These are phyloP conservation scores for Morbakka virulenta DNA, from an alignment of 30 jellyfish, hydroid and myxozoan genomes.

Conservation along the genomic window DNA sequence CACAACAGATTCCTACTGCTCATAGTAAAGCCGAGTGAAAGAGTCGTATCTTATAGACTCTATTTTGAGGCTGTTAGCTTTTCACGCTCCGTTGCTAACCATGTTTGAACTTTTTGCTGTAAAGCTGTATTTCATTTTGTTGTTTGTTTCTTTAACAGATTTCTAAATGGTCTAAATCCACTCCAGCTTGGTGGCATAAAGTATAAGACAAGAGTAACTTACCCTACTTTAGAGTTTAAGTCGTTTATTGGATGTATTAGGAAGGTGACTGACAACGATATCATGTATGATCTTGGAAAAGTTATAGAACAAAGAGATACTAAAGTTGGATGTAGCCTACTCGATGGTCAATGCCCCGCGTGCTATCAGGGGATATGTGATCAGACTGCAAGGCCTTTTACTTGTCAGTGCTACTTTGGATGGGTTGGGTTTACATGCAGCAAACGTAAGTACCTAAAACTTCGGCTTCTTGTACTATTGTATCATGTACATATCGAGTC, in stretches of 20 bases:
- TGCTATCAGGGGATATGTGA: conserved; percentile 75
- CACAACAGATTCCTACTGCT: no score
- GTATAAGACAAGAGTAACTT: conserved; percentile 33
- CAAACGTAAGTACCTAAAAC: conserved; percentile 76
- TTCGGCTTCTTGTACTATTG: no score
- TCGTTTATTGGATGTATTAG: conserved; percentile 92
- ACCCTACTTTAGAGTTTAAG: conserved; percentile 21
- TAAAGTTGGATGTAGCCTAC: conserved; percentile 68
- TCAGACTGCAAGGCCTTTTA: conserved; percentile 30
- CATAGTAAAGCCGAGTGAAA: no score
- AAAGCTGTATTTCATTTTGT: no score
- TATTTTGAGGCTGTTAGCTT: no score
- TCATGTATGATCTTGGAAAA: conserved; percentile 79
- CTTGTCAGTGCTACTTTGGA: conserved; percentile 79
- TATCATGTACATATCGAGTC: no score
- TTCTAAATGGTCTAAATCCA: conserved; percentile 93
- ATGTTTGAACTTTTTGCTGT: no score
- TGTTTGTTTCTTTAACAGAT: conserved; percentile 61
- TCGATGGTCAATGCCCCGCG: conserved; percentile 59
- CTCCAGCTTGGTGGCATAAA: conserved; percentile 93
- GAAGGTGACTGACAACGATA: conserved; percentile 80
- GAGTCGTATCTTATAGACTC: no score
- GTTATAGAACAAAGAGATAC: conserved; percentile 73
- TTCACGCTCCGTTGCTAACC: no score
- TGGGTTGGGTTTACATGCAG: conserved; percentile 90